Conservation (phyloP, 2,888 invertebrate species). For the Celastrina argiolus region DNA sequence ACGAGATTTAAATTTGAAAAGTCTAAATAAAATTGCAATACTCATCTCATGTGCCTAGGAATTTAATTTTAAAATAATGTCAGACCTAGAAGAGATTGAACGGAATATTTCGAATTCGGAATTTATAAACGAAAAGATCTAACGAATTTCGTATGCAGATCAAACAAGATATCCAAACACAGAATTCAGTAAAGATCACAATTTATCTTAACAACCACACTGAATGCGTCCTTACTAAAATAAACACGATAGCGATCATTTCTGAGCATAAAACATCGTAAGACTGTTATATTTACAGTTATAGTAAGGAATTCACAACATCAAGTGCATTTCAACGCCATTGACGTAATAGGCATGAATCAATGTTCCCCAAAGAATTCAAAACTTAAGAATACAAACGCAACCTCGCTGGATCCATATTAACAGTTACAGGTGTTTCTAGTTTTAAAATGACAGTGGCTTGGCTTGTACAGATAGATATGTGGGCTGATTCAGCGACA, state of each 20-base stretch:
- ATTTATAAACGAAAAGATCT: too few species aligned
- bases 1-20: not conserved
- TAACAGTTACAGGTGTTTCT: not conserved
- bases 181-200: not conserved
- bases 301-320: conserved; percentile 9
- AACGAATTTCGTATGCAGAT: too few species aligned
- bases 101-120: too few species aligned
- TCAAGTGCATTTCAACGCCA: not conserved
- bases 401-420: not conserved
- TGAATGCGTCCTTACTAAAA: not conserved
- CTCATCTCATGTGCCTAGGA: not conserved
- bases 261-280: not conserved
- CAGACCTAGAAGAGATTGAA: not conserved
- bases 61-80: not conserved
- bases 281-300: conserved; percentile 1
- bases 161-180: not conserved
- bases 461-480: not conserved
- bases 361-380: conserved; percentile 13
- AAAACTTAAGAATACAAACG: not conserved
- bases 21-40: conserved; percentile 11
- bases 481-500: not conserved
- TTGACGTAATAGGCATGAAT: conserved; percentile 14
- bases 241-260: not conserved
- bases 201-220: not conserved
- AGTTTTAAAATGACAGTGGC: not conserved